These are phyloP conservation scores for Papilio machaon DNA, from an alignment of 1,140 invertebrate species.

Conservation along the genomic window DNA sequence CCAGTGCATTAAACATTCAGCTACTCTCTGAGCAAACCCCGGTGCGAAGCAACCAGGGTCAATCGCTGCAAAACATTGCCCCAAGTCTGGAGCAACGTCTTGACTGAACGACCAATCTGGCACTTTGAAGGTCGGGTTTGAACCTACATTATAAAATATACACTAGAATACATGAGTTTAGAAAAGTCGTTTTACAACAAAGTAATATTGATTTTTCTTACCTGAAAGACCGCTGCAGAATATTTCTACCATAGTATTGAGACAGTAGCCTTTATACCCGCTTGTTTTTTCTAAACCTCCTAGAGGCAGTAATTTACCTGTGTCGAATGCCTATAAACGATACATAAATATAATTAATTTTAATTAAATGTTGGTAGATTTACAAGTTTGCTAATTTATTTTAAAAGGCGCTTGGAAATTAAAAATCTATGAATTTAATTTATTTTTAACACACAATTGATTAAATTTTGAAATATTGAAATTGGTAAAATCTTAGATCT, in stretches of 20 bases:
- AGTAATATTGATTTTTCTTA: conserved; percentile 41
- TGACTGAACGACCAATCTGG: conserved; percentile 87
- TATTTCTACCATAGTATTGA: conserved; percentile 94
- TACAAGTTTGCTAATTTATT: conserved; percentile 4
- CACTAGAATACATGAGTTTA: neutral
- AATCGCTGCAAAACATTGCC: conserved; percentile 95
- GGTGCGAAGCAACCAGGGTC: conserved; percentile 92
- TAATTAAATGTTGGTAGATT: neutral
- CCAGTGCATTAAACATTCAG: conserved; percentile 83
- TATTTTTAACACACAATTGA: neutral
- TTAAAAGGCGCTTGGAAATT: neutral
- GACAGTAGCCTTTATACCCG: conserved; percentile 96
- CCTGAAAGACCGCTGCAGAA: conserved; percentile 89
- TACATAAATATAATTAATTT: conserved; percentile 18
- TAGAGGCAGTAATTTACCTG: conserved; percentile 88
- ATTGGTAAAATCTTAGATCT: no score
- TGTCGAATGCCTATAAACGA: conserved; percentile 83
- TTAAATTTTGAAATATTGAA: no score
- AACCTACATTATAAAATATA: conserved; percentile 72
- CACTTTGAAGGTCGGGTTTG: conserved; percentile 85
- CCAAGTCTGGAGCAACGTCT: conserved; percentile 87
- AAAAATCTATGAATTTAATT: neutral
- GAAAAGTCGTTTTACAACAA: neutral
- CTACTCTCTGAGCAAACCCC: conserved; percentile 89
- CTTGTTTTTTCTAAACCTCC: conserved; percentile 90